Base-by-base conservation (phyloP, 2,797 vertebrate species). In the Sebastes elongatus region DNA sequence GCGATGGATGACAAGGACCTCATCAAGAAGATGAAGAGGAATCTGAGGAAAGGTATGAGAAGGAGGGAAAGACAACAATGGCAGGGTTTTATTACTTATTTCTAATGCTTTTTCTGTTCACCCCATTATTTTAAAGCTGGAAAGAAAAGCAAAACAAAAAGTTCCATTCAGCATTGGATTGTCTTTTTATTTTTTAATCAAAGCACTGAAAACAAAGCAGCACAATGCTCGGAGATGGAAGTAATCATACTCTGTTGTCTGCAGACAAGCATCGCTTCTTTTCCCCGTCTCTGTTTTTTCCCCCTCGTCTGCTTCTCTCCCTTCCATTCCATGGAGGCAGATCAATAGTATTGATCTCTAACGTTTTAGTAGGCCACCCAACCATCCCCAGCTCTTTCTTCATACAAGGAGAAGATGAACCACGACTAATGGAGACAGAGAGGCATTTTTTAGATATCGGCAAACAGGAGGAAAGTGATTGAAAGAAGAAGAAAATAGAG, bases 11-110 rank as follows among this genome's bases (percentile, higher is more conserved):
- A 99, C 94, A 99, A 98, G 93, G 98, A 99, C 89, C 97, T 98
- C 88, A 99, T 97, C 92, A 99, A 99, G 93, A 99, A 98, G 93
- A 99, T 99, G 97, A 99, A 99, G 92, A 97, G 98, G 88, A 99
- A 99, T 88, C 94, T 99, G 88, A 96, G 98, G 87, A 99, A 99
- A 97, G 98, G 98, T 99, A 84, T 2, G 3, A 67, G 20, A 69
- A 60, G 53, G 23, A 53, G 27, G 4, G 35, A 27, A 52, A 13
- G 20, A 14, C 0, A 49, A 52, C 2, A 8, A 14, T 33, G 16
- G 2, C 20, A n/a, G 14, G 20, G 38, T 13, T 2, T 53, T 20
- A 30, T 59, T 16, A 53, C 10, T 0, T 59, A 49, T 64, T 78
- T 35, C 9, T 64, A 6, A 0, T 9, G 9, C 3, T 42, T 33